A percentile compares a stretch with the other conserved stretches of the same genome.
These are phyloP conservation scores for Diarsia mendica DNA, from an alignment of 2,888 invertebrate genomes.

Conservation along the genomic window DNA sequence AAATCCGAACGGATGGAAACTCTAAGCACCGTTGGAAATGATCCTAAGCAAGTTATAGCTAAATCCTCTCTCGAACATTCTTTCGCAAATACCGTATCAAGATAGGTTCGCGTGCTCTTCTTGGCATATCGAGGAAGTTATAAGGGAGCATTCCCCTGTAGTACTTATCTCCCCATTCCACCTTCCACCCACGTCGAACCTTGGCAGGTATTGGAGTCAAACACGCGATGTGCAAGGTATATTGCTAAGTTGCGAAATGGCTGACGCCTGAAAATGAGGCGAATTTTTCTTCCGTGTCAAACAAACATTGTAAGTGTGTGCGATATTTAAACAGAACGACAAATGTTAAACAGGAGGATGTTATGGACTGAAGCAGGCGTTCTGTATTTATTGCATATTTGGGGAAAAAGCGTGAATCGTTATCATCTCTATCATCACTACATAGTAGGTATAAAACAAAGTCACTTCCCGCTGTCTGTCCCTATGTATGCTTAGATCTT, in stretches of 20 bases:
- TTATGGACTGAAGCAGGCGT: neutral
- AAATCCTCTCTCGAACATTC: neutral
- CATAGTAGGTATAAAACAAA: too few species aligned
- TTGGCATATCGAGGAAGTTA: constrained; percentile 45
- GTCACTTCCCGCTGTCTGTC: too few species aligned
- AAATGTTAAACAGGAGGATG: neutral
- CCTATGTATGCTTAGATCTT: too few species aligned
- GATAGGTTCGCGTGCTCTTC: constrained; percentile 33
- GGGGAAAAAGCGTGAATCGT: neutral
- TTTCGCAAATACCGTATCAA: constrained; percentile 16
- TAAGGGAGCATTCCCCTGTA: constrained; percentile 50
- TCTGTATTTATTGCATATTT: neutral
- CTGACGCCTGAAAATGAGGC: neutral
- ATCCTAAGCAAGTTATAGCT: neutral
- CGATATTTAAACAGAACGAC: neutral
- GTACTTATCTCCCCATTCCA: constrained; percentile 44
- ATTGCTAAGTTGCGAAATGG: constrained; percentile 48
- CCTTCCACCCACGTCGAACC: constrained; percentile 34
- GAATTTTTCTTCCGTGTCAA: constrained; percentile 3
- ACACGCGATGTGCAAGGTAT: constrained; percentile 57
- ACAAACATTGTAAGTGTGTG: neutral
- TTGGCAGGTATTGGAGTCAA: constrained; percentile 45
- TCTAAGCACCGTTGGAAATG: neutral
- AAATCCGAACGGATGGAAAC: neutral
- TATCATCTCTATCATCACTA: too few species aligned